Evolutionary conservation across 1,140 invertebrate species (phyloP).

Genomic region (Wiebesia pumilae): DNA sequence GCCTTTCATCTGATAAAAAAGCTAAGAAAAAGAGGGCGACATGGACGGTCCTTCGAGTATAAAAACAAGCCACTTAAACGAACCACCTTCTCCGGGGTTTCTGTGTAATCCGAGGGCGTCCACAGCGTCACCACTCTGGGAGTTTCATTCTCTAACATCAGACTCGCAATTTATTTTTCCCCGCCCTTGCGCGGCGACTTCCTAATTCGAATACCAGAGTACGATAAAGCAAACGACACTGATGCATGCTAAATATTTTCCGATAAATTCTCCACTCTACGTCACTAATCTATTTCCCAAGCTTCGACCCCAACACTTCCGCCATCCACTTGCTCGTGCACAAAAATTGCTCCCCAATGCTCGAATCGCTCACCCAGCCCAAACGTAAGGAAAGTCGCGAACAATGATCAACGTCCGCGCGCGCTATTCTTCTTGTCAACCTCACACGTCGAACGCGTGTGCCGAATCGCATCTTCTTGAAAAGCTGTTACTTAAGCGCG

Average conservation of each 20-base stretch:
- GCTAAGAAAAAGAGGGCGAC: not conserved
- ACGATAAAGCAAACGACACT: constrained; percentile 43
- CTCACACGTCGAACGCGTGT: not conserved
- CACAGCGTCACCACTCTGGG: too few species aligned
- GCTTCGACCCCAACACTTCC: not conserved
- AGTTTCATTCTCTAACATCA: not conserved
- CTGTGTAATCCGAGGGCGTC: too few species aligned
- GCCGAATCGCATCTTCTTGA: too few species aligned
- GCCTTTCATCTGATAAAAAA: constrained; percentile 36
- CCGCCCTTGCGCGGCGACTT: not conserved
- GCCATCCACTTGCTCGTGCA: not conserved
- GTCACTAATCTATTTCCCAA: not conserved
- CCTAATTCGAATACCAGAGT: constrained; percentile 52
- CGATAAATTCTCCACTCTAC: constrained; percentile 54
- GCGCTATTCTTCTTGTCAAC: not conserved
- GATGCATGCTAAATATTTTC: constrained; percentile 56
- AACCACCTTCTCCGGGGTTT: too few species aligned
- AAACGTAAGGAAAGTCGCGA: not conserved
- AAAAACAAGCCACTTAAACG: constrained; percentile 31
- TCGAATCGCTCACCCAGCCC: too few species aligned
- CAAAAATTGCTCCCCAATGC: not conserved
- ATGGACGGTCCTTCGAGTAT: not conserved
- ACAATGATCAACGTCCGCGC: not conserved
- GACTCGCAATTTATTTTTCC: constrained; percentile 20
- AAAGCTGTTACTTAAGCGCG: too few species aligned